These are phyloP conservation scores for Ictalurus furcatus DNA, from an alignment of 2,113 vertebrate genomes.

Conservation along the genomic window DNA sequence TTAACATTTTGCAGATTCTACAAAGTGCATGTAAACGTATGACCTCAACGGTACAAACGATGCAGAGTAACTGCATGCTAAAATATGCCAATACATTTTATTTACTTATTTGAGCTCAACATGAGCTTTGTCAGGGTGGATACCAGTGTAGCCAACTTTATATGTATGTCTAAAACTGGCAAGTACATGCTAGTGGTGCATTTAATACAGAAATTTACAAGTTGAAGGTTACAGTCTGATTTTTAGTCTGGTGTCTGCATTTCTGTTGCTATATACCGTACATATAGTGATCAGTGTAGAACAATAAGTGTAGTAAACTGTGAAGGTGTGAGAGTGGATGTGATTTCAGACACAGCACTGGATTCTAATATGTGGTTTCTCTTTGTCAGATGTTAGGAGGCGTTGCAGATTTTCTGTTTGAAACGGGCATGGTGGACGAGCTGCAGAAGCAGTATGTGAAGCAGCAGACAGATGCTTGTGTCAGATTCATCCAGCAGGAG, in stretches of 20 bases:
- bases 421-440: constrained; percentile 70
- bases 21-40: too few relatives aligned
- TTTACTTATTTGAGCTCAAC: background rate
- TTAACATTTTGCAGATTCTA: too few relatives aligned
- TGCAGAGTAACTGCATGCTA: background rate
- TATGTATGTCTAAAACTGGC: background rate
- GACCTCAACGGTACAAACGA: background rate
- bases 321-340: background rate
- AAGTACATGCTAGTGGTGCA: background rate
- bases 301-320: background rate
- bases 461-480: constrained; percentile 66
- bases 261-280: background rate
- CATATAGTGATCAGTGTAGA: background rate
- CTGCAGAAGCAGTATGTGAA: constrained; percentile 67
- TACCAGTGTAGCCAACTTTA: background rate
- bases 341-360: background rate
- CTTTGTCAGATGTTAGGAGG: constrained; percentile 73
- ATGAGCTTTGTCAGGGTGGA: background rate
- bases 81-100: background rate
- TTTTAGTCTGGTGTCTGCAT: background rate
- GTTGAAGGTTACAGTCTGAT: background rate
- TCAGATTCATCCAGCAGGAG: constrained; percentile 74
- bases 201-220: background rate
- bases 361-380: background rate
- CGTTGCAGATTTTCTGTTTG: constrained; percentile 75